Conservation (phyloP, 2,113 vertebrate genomes). For the Speoplatyrhinus poulsoni region DNA sequence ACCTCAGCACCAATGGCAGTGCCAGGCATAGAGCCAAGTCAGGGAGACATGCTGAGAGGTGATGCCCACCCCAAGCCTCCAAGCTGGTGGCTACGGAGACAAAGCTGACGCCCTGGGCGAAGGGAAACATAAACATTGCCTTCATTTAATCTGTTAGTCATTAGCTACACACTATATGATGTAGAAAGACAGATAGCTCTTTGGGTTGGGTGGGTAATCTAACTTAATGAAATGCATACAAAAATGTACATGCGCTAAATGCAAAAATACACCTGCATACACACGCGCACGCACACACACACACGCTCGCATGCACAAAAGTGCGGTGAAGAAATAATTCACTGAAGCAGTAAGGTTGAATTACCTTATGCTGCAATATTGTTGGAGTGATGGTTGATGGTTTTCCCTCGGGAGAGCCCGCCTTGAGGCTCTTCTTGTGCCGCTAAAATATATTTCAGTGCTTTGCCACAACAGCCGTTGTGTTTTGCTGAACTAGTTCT, state of each 20-base stretch:
- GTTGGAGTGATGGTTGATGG: constrained; percentile 25
- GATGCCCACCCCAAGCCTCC: constrained; percentile 29
- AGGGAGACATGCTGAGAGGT: constrained; percentile 36
- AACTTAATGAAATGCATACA: not conserved
- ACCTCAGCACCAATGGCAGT: constrained; percentile 48
- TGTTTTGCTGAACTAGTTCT: constrained; percentile 52
- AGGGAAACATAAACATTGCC: not conserved
- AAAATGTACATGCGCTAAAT: not conserved
- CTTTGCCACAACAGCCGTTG: constrained; percentile 7
- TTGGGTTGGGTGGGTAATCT: not conserved
- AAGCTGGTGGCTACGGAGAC: constrained; percentile 6
- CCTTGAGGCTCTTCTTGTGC: not conserved
- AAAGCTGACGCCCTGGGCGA: constrained; percentile 37
- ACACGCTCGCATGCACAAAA: not conserved
- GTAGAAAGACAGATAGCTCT: constrained; percentile 7
- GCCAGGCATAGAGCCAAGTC: constrained; percentile 42
- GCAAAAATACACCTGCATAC: constrained; percentile 11
- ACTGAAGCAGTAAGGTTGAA: constrained; percentile 22
- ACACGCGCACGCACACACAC: constrained; percentile 1
- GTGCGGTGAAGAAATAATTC: constrained; percentile 20
- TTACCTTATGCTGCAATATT: constrained; percentile 3
- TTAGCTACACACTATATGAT: constrained; percentile 48
- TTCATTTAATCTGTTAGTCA: constrained; percentile 41
- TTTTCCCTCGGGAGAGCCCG: not conserved
- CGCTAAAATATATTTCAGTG: constrained; percentile 36